Evolutionary conservation across 2,888 invertebrate species (phyloP).

Genomic region (Punctoribates punctum): DNA sequence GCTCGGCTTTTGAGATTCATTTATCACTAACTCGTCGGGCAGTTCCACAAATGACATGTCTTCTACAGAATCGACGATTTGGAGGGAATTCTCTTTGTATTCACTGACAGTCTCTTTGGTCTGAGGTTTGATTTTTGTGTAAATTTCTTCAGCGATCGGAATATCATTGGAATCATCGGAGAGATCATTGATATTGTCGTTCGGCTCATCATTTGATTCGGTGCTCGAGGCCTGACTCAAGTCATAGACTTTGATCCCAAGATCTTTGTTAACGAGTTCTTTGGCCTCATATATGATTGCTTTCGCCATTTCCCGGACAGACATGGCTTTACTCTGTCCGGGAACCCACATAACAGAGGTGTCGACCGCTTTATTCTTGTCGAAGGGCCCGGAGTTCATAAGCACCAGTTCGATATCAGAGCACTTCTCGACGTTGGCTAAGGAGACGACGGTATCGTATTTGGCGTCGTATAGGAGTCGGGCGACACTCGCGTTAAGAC

Average conservation of each 20-base stretch:
- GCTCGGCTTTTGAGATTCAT: background rate
- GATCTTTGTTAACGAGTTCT: conserved; percentile 31
- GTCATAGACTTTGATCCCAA: conserved; percentile 30
- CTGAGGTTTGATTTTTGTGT: background rate
- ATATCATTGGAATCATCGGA: conserved; percentile 4
- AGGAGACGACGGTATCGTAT: conserved; percentile 68
- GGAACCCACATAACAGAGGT: conserved; percentile 30
- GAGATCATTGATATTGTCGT: background rate
- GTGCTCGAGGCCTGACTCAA: conserved; percentile 20
- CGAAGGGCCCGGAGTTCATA: conserved; percentile 65
- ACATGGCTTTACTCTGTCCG: background rate
- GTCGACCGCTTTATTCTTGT: conserved; percentile 34
- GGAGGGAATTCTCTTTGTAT: background rate
- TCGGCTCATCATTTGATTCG: background rate
- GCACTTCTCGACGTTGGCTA: conserved; percentile 68
- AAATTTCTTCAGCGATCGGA: background rate
- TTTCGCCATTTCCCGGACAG: conserved; percentile 22
- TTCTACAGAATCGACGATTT: background rate
- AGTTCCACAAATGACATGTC: conserved; percentile 10
- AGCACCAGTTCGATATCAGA: conserved; percentile 71
- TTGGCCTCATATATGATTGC: conserved; percentile 38
- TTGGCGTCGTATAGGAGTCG: conserved; percentile 76
- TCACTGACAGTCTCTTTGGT: background rate
- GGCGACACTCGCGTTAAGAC: conserved; percentile 74
- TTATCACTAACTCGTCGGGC: background rate